Evolutionary conservation across 2,888 invertebrate genomes (phyloP).

Genomic region (Polylopha cassiicola): DNA sequence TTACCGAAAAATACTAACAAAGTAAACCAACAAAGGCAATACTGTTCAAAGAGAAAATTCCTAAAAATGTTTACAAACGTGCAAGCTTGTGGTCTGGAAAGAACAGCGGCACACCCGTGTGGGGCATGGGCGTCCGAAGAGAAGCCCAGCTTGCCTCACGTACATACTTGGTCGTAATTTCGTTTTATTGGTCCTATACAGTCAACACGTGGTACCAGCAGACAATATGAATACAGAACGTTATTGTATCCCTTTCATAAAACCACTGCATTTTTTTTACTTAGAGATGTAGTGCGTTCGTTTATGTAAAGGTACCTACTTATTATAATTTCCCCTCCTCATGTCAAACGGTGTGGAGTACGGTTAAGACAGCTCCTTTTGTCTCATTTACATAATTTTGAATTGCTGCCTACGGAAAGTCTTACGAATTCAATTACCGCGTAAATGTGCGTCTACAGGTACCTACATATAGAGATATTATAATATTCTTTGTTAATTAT

Average conservation of each 20-base stretch:
- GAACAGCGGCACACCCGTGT: slow-evolving; percentile 9
- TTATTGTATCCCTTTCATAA: slow-evolving; percentile 26
- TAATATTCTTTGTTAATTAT: too few relatives aligned
- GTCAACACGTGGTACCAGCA: slow-evolving; percentile 43
- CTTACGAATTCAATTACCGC: slow-evolving; percentile 38
- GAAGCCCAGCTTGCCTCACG: slow-evolving; percentile 30
- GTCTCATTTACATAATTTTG: slow-evolving; percentile 32
- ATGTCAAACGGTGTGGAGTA: slow-evolving; percentile 24
- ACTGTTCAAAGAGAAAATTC: too few relatives aligned
- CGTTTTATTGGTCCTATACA: slow-evolving; percentile 48
- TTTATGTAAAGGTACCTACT: slow-evolving; percentile 7
- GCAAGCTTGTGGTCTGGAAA: too few relatives aligned
- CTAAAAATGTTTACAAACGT: too few relatives aligned
- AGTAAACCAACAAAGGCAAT: too few relatives aligned
- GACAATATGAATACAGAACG: slow-evolving; percentile 48
- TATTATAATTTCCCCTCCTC: slow-evolving; percentile 5
- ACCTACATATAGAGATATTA: too few relatives aligned
- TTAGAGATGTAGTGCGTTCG: slow-evolving; percentile 28
- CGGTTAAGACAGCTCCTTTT: slow-evolving; percentile 30
- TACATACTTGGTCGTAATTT: slow-evolving; percentile 38
- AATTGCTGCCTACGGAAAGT: slow-evolving; percentile 35
- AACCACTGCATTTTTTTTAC: slow-evolving; percentile 27
- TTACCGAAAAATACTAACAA: too few relatives aligned
- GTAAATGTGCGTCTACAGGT: too few relatives aligned
- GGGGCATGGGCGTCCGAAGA: slow-evolving; percentile 2